A percentile compares a stretch with the other conserved stretches of the same genome.
Evolutionary conservation across 2,888 invertebrate genomes (phyloP).

Genomic region (Cataglyphis cursor): DNA sequence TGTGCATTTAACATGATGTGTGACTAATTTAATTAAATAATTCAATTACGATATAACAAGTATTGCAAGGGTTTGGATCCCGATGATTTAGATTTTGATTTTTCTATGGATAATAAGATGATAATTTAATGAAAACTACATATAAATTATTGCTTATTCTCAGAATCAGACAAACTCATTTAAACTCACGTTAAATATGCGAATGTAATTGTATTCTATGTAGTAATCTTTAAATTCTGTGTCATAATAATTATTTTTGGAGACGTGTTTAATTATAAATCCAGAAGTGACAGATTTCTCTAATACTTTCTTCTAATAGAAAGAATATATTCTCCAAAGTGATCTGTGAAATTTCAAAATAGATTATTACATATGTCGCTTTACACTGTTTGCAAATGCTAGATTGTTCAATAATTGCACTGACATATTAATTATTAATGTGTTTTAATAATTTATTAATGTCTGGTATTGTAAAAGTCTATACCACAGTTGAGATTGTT

Average conservation of each 20-base stretch:
- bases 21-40: conserved; percentile 28
- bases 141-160: neutral
- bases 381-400: conserved; percentile 33
- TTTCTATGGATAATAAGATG: neutral
- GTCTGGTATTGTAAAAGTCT: neutral
- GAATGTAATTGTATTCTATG: neutral
- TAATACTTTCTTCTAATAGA: neutral
- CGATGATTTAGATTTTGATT: neutral
- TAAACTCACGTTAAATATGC: conserved; percentile 18
- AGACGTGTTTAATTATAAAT: conserved; percentile 17
- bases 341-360: conserved; percentile 14
- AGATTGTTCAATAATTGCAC: conserved; percentile 18
- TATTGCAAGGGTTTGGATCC: neutral
- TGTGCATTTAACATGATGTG: conserved; percentile 5
- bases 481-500: neutral
- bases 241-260: conserved; percentile 19
- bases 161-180: neutral
- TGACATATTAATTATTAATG: conserved; percentile 32
- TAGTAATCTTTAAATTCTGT: conserved; percentile 5
- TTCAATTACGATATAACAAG: conserved; percentile 2
- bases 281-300: conserved; percentile 8
- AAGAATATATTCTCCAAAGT: neutral
- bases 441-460: conserved; percentile 16
- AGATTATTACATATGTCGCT: neutral
- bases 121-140: conserved; percentile 13